Evolutionary conservation across 1,140 invertebrate species (phyloP).

Genomic region (Palaemon carinicauda): DNA sequence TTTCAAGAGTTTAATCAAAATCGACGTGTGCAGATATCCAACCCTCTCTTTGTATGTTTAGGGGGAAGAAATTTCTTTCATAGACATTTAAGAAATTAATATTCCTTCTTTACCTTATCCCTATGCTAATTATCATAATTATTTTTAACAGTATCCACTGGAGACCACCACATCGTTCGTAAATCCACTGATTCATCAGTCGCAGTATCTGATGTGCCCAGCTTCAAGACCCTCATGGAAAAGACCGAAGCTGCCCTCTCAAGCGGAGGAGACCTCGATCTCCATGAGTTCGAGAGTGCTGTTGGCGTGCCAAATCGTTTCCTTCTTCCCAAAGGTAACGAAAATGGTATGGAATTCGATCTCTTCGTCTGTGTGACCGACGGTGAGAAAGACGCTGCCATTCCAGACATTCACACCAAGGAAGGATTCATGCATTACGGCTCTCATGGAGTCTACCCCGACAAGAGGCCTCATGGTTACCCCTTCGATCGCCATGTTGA

Average conservation of each 20-base stretch:
- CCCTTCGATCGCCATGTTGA: constrained; percentile 30
- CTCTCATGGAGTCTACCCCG: constrained; percentile 12
- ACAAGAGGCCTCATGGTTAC: constrained; percentile 30
- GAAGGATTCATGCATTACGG: constrained; percentile 34
- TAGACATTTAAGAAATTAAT: too few relatives aligned
- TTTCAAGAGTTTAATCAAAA: too few relatives aligned
- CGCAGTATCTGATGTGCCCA: constrained; percentile 27
- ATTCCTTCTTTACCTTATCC: too few relatives aligned
- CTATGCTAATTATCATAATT: too few relatives aligned
- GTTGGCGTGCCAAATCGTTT: constrained; percentile 33
- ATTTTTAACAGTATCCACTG: neutral
- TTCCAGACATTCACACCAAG: neutral
- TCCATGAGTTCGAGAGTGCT: constrained; percentile 15
- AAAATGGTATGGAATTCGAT: neutral
- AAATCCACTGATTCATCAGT: neutral
- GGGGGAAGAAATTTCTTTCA: too few relatives aligned
- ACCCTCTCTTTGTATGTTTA: too few relatives aligned
- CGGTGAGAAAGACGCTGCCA: neutral
- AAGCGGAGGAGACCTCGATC: neutral
- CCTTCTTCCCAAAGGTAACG: constrained; percentile 23
- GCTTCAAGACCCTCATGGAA: constrained; percentile 10
- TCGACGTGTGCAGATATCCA: too few relatives aligned
- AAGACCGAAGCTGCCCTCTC: constrained; percentile 1
- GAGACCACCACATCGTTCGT: neutral
- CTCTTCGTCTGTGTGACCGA: constrained; percentile 11